Evolutionary conservation across 1,140 invertebrate species (phyloP), one percentile per base, ranked within the genome.

Genomic region (Homalodisca vitripennis): DNA sequence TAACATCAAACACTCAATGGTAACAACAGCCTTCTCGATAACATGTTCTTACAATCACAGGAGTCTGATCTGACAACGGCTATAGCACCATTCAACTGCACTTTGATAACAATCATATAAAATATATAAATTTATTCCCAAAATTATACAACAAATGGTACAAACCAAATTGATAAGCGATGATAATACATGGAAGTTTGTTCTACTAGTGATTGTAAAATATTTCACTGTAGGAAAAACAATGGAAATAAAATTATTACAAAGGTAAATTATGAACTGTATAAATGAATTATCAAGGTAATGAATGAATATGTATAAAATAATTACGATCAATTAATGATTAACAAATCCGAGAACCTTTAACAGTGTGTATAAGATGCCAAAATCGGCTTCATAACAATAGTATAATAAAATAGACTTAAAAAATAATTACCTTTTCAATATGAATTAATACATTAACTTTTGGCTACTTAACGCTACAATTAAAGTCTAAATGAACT

Each of bases 381-480:
- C 55, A 27, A 30, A 60, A 60, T 22, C 48, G 55, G 55, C 55
- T 26, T 60, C 34, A 10, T 60, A 60, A 60, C 55, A 60, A n/a
- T n/a, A 60, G 55, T 60, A 27, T 60, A 60, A 60, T 60, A 60
- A 60, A 60, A 60, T 60, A 60, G 55, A 60, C 55, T 60, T 60
- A 60, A 13, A 51, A 60, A 60, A 60, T 60, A 60, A 60, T 60
- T 30, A 60, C 55, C 55, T 60, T 29, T 60, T 60, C 55, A 60
- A 27, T 27, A 60, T 60, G 55, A 27, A 26, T 24, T 22, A 60
- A 12, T 60, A 60, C 24, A 60, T 22, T 51, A 60, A 60, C 27
- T 26, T 60, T 60, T 27, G 24, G 24, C 55, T 60, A 60, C 14
- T 24, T 27, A 27, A n/a, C 3, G 55, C 27, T 60, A 51, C 55